Percentiles rank a stretch among this genome's conserved stretches.
Conservation (phyloP, 2,888 invertebrate genomes). For the Lathronympha strigana region DNA sequence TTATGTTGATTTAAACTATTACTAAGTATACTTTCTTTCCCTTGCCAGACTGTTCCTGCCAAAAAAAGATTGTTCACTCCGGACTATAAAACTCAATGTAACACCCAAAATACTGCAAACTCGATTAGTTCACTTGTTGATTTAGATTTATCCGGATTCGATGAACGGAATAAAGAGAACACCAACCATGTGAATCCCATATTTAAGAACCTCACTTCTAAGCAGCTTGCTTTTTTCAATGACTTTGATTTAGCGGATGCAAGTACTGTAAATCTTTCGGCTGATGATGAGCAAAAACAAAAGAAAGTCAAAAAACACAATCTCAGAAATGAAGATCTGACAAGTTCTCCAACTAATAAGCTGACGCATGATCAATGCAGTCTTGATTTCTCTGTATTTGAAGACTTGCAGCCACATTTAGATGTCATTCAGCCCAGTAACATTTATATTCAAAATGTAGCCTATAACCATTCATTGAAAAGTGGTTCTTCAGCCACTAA, state of each 20-base stretch:
- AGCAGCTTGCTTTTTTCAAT: slow-evolving; percentile 4
- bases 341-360: slow-evolving; percentile 37
- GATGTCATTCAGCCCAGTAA: slow-evolving; percentile 38
- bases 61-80: slow-evolving; percentile 7
- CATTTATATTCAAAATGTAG: slow-evolving; percentile 42
- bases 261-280: slow-evolving; percentile 23
- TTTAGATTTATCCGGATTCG: slow-evolving; percentile 5
- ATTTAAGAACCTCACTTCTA: not conserved
- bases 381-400: slow-evolving; percentile 57
- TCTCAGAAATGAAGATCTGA: slow-evolving; percentile 7
- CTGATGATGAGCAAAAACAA: not conserved
- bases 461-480: slow-evolving; percentile 46
- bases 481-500: slow-evolving; percentile 56
- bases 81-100: not conserved
- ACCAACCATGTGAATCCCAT: slow-evolving; percentile 4
- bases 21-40: no score
- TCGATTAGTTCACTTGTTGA: slow-evolving; percentile 5
- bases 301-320: not conserved
- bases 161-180: slow-evolving; percentile 30
- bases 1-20: no score
- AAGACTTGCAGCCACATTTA: slow-evolving; percentile 47
- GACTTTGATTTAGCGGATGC: slow-evolving; percentile 22
- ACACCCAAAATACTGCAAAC: not conserved
- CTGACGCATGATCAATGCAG: slow-evolving; percentile 47
- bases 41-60: slow-evolving; percentile 22